Base-by-base conservation (phyloP, 1,140 invertebrate genomes). In the Nylanderia fulva region DNA sequence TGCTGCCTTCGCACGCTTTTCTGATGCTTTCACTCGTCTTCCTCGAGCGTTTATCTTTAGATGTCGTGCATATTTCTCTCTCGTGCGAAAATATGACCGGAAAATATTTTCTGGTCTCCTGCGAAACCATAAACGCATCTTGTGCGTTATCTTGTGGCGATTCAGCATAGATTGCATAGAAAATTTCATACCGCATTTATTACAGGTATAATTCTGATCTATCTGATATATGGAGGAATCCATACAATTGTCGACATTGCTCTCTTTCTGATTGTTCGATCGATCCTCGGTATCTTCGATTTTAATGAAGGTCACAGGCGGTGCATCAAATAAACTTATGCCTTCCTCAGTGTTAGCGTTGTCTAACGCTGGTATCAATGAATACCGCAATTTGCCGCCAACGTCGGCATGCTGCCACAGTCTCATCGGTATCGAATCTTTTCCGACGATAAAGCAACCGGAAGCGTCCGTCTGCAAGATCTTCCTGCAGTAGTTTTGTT, bases 171-270 rank as follows among this genome's bases (percentile, higher is more conserved):
- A 87, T 8, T 88, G 84, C n/a, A 90, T 13, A 0, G 92, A 91
- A 56, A 94, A 95, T 52, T 91, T 90, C 21, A 93, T 64, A 9
- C 36, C 69, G 45, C 94, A 95, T 45, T 88, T 92, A 2, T 92
- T 61, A 33, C 94, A 95, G 1, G 54, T 21, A 24, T 72, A 60
- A 27, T 11, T 45, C n/a, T n/a, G n/a, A 13, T 79, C 56, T 24
- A 58, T 7, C 2, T 86, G 21, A 45, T 39, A 48, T 4, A 68
- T 24, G 56, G 36, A 21, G 5, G 48, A 36, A 5, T 39, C 11
- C 4, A 11, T 52, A 69, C 13, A 42, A 36, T 0, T 8, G 1
- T 21, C 11, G 21, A 27, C 18, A 6, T 21, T 36, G 33, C 33
- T 48, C 1, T 6, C 21, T 48, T n/a, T 83, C n/a, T n/a, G 75